These are phyloP conservation scores for Penaeus indicus DNA, from an alignment of 1,140 invertebrate species.

Conservation along the genomic window DNA sequence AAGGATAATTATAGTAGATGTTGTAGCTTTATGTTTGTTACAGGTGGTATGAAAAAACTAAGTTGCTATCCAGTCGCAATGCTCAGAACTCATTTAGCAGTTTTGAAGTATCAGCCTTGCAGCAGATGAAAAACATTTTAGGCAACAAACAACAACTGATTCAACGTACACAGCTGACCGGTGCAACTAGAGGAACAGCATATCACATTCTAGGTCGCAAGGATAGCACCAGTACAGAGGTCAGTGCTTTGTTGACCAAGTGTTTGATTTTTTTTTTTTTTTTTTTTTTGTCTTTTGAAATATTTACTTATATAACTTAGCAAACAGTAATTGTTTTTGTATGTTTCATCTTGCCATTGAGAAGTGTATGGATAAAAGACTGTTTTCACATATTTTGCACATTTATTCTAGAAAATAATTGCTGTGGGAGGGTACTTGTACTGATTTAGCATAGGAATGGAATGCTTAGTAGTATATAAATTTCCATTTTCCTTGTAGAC, in stretches of 20 bases:
- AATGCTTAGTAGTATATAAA: too few species aligned
- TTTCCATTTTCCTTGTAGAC: too few species aligned
- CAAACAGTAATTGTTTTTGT: too few species aligned
- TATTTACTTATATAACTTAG: too few species aligned
- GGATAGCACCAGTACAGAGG: constrained; percentile 31
- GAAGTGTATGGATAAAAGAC: too few species aligned
- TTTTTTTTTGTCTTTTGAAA: too few species aligned
- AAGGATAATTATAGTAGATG: constrained; percentile 19
- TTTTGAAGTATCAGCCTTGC: constrained; percentile 82
- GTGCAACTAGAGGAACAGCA: constrained; percentile 81
- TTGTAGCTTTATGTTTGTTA: constrained; percentile 73
- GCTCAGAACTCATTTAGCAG: constrained; percentile 76
- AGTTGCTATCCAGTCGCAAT: constrained; percentile 76
- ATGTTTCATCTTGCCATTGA: too few species aligned
- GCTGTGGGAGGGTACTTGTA: too few species aligned
- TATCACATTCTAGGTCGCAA: constrained; percentile 72
- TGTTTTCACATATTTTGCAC: too few species aligned
- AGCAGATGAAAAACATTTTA: constrained; percentile 89
- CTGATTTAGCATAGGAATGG: too few species aligned
- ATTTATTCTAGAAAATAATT: too few species aligned
- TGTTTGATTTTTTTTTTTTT: too few species aligned
- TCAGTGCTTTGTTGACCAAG: background rate
- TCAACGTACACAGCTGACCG: constrained; percentile 84
- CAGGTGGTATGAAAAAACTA: constrained; percentile 94
- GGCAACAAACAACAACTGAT: constrained; percentile 83